These are phyloP conservation scores for Microcebus ravelobensis DNA, from an alignment of 2,113 vertebrate genomes.

Conservation along the genomic window DNA sequence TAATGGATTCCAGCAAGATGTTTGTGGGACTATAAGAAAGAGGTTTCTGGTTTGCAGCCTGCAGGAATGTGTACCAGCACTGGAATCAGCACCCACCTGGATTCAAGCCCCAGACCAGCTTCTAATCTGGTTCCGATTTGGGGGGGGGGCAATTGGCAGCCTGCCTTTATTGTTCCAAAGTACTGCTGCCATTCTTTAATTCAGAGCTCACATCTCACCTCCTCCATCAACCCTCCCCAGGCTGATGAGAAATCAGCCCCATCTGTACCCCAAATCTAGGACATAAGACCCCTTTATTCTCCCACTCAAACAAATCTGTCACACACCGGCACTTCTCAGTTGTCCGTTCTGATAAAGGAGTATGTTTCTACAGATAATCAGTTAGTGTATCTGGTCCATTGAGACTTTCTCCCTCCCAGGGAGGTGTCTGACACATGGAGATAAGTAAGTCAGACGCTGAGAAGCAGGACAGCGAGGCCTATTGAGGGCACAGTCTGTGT, in stretches of 20 bases:
- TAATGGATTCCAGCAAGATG: constrained; percentile 74
- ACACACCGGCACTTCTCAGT: constrained; percentile 18
- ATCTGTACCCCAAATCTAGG: constrained; percentile 50
- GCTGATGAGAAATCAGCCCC: constrained; percentile 62
- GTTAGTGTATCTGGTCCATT: neutral
- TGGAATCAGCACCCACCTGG: constrained; percentile 56
- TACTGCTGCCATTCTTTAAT: constrained; percentile 59
- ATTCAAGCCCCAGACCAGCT: constrained; percentile 44
- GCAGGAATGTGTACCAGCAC: constrained; percentile 42
- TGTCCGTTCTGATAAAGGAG: constrained; percentile 8
- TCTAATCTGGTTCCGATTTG: constrained; percentile 68
- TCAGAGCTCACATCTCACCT: constrained; percentile 70
- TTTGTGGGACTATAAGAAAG: constrained; percentile 36
- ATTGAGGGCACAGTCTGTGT: neutral
- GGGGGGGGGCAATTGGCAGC: constrained; percentile 42
- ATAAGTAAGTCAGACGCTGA: neutral
- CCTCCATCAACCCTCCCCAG: constrained; percentile 42
- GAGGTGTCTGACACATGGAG: neutral
- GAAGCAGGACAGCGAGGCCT: neutral
- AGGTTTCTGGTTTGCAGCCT: constrained; percentile 58
- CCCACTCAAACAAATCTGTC: neutral
- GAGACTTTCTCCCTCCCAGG: neutral
- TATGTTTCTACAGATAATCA: constrained; percentile 29
- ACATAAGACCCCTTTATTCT: constrained; percentile 36
- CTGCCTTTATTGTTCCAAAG: constrained; percentile 64